phyloP scores from a whole-genome alignment of 2,888 invertebrate genomes.

The Ophion ellenae region DNA sequence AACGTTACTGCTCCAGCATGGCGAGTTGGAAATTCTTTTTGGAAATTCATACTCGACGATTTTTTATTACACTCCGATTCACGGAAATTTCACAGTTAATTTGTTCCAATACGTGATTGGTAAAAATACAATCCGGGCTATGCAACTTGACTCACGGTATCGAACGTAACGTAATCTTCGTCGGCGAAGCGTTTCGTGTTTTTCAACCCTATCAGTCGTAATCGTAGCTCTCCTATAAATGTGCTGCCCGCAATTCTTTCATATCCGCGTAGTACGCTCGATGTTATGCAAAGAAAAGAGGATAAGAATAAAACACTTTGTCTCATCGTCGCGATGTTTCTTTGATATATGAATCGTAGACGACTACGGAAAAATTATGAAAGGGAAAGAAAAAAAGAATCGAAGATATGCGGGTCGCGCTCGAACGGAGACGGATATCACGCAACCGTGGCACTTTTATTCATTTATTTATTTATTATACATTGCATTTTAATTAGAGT shows the following conservation, averaged over 20 bases:
- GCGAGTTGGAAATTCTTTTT: neutral
- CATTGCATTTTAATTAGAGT: constrained; percentile 37
- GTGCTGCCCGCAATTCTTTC: constrained; percentile 19
- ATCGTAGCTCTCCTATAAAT: constrained; percentile 38
- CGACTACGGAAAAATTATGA: constrained; percentile 32
- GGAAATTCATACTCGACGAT: neutral
- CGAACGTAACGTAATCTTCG: constrained; percentile 36
- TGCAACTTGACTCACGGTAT: constrained; percentile 51
- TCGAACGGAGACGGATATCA: constrained; percentile 56
- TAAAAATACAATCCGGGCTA: neutral
- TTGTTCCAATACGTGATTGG: neutral
- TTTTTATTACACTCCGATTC: neutral
- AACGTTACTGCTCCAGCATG: neutral
- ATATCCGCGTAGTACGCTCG: neutral
- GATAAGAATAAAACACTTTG: constrained; percentile 27
- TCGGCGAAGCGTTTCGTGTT: constrained; percentile 20
- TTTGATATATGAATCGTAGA: constrained; percentile 20
- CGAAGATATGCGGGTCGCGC: constrained; percentile 40
- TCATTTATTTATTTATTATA: constrained; percentile 57
- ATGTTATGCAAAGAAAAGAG: constrained; percentile 26
- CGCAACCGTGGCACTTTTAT: constrained; percentile 49
- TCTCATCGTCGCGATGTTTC: constrained; percentile 28
- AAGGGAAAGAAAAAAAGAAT: constrained; percentile 22
- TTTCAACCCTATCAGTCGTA: constrained; percentile 21
- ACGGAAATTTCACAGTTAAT: neutral